A percentile compares a stretch with the other conserved stretches of the same genome.
phyloP scores from a whole-genome alignment of 2,113 vertebrate genomes.

The Recurvirostra avosetta region DNA sequence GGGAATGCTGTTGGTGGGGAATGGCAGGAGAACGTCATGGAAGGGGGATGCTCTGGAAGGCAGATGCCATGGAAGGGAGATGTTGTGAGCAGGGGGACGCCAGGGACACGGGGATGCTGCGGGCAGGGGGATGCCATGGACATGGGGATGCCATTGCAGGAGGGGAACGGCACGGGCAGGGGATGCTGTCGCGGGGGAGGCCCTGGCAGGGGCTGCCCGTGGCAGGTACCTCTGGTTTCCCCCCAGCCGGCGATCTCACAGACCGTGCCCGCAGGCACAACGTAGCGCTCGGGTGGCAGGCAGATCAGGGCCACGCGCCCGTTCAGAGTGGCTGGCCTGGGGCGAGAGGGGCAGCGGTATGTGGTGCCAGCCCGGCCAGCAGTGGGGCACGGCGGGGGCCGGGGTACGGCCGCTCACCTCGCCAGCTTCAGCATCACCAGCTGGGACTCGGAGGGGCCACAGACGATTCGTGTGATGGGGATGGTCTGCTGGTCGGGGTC shows the following conservation, averaged over 20 bases:
- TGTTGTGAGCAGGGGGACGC: not conserved
- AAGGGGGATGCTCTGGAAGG: too few relatives aligned
- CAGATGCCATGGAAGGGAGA: not conserved
- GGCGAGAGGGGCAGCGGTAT: not conserved
- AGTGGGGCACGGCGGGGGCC: fast-evolving
- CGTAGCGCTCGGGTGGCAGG: constrained; percentile 87
- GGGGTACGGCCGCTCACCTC: constrained; percentile 60
- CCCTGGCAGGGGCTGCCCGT: fast-evolving
- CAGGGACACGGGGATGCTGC: too few relatives aligned
- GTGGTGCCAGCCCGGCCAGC: not conserved
- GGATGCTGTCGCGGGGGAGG: not conserved
- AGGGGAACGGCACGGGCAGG: too few relatives aligned
- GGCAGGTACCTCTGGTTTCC: constrained; percentile 83
- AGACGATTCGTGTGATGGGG: constrained; percentile 81
- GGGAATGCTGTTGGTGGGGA: not conserved
- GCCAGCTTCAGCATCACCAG: constrained; percentile 91
- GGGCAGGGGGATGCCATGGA: too few relatives aligned
- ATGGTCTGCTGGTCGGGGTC: constrained; percentile 84
- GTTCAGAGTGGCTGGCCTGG: constrained; percentile 83
- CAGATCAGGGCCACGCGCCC: constrained; percentile 89
- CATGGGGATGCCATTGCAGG: too few relatives aligned
- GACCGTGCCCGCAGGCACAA: constrained; percentile 79
- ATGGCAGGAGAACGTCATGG: too few relatives aligned
- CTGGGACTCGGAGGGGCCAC: constrained; percentile 88
- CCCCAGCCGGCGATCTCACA: constrained; percentile 97